These are phyloP conservation scores for Morbakka virulenta DNA, from an alignment of 30 jellyfish, hydroid and myxozoan species.

Conservation along the genomic window DNA sequence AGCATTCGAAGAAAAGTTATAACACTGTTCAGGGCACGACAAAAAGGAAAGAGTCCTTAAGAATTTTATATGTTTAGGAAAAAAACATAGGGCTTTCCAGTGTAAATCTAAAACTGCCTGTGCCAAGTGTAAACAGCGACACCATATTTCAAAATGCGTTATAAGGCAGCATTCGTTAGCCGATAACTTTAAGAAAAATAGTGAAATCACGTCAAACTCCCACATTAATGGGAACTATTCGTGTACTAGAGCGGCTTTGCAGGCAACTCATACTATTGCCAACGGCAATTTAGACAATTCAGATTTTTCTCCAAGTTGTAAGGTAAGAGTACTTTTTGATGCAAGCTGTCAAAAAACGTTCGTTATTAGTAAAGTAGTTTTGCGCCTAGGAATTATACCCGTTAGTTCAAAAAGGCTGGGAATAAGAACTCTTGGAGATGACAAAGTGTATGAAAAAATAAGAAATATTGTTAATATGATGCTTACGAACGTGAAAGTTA, in stretches of 20 bases:
- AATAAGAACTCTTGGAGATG: neutral
- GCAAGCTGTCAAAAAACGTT: neutral
- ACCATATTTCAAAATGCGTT: slow-evolving; percentile 1
- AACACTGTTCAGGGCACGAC: too few species aligned
- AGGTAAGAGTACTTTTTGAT: slow-evolving; percentile 3
- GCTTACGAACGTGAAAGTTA: neutral
- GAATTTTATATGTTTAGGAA: too few species aligned
- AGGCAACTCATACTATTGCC: neutral
- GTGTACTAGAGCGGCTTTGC: slow-evolving; percentile 8
- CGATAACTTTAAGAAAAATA: neutral
- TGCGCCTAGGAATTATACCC: neutral
- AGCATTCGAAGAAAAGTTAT: too few species aligned
- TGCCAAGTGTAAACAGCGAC: neutral
- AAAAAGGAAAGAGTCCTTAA: too few species aligned
- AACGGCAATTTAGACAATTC: neutral
- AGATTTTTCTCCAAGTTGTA: too few species aligned
- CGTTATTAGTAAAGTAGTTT: neutral
- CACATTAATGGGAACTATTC: slow-evolving; percentile 5
- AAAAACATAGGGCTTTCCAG: too few species aligned
- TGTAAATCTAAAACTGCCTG: slow-evolving; percentile 3
- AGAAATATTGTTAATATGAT: neutral
- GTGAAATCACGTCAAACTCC: neutral
- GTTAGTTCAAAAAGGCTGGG: neutral
- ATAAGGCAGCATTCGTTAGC: neutral
- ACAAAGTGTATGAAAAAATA: neutral